phyloP scores from a whole-genome alignment of 1,140 invertebrate genomes.

The Nephila pilipes region DNA sequence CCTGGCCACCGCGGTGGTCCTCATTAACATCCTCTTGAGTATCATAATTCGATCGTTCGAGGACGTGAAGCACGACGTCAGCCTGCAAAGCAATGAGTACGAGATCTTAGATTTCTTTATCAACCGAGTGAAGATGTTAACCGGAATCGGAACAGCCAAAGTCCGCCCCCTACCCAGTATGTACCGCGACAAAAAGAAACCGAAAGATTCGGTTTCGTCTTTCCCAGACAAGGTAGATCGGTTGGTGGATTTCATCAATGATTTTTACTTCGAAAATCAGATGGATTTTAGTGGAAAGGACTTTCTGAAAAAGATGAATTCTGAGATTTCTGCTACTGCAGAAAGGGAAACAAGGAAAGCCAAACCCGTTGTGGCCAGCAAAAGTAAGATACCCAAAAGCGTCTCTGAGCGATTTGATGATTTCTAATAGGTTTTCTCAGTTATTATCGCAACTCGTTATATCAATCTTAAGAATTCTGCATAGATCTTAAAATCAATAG shows the following conservation, averaged over 20 bases:
- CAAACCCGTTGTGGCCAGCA: constrained; percentile 40
- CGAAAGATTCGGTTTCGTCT: constrained; percentile 78
- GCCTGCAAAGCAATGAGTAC: constrained; percentile 80
- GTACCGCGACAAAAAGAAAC: constrained; percentile 64
- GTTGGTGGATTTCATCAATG: constrained; percentile 81
- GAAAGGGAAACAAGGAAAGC: constrained; percentile 41
- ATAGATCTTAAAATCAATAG: too few species aligned
- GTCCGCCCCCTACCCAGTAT: constrained; percentile 35
- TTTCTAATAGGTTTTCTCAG: constrained; percentile 24
- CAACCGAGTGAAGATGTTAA: constrained; percentile 78
- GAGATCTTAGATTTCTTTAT: constrained; percentile 80
- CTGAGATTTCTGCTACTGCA: background rate
- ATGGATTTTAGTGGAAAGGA: constrained; percentile 79
- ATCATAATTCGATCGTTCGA: constrained; percentile 83
- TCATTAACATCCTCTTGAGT: constrained; percentile 84
- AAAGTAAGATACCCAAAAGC: constrained; percentile 68
- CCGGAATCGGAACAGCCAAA: constrained; percentile 70
- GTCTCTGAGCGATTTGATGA: constrained; percentile 67
- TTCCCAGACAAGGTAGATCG: constrained; percentile 81
- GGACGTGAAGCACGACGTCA: constrained; percentile 79
- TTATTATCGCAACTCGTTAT: background rate
- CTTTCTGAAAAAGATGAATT: constrained; percentile 74
- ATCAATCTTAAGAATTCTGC: too few species aligned
- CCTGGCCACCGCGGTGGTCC: constrained; percentile 82
- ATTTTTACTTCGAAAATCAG: constrained; percentile 81